Percentiles rank a stretch among this genome's conserved stretches.
phyloP scores from a whole-genome alignment of 2,888 invertebrate species.

The Caenorhabditis macrosperma region DNA sequence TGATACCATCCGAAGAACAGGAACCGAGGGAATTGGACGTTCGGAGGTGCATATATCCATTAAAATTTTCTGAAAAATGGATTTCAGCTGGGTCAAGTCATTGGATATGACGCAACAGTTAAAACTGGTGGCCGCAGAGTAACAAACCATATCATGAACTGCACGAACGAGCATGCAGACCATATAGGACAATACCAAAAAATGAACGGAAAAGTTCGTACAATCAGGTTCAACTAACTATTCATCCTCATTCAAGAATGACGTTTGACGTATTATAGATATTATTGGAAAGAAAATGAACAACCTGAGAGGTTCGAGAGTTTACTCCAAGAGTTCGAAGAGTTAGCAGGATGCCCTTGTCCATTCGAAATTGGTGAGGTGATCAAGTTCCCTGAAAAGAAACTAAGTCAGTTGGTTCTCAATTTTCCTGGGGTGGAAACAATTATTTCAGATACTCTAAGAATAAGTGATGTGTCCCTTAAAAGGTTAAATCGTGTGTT shows the following conservation, averaged over 20 bases:
- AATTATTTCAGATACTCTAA: slow-evolving; percentile 77
- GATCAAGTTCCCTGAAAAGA: slow-evolving; percentile 75
- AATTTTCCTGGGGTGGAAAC: no score
- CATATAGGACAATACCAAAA: slow-evolving; percentile 77
- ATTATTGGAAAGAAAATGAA: slow-evolving; percentile 71
- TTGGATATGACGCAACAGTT: slow-evolving; percentile 70
- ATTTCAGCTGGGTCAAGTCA: slow-evolving; percentile 65
- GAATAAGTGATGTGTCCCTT: slow-evolving; percentile 75
- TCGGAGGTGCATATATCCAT: neutral
- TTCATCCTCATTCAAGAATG: neutral
- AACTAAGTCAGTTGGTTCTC: slow-evolving; percentile 69
- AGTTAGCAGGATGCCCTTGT: slow-evolving; percentile 65
- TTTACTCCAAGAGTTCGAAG: slow-evolving; percentile 66
- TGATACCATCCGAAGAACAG: slow-evolving; percentile 46
- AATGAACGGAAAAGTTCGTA: slow-evolving; percentile 76
- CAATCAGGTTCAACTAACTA: slow-evolving; percentile 66
- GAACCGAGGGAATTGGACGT: slow-evolving; percentile 58
- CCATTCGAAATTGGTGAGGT: slow-evolving; percentile 77
- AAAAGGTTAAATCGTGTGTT: slow-evolving; percentile 67
- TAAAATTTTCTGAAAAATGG: neutral
- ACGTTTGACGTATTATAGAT: slow-evolving; percentile 58
- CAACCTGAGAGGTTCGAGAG: slow-evolving; percentile 62
- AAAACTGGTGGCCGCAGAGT: slow-evolving; percentile 75
- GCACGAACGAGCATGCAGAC: slow-evolving; percentile 65
- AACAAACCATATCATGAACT: slow-evolving; percentile 64